These are phyloP conservation scores for Brachionichthys hirsutus DNA, from an alignment of 2,113 vertebrate species.

Conservation along the genomic window DNA sequence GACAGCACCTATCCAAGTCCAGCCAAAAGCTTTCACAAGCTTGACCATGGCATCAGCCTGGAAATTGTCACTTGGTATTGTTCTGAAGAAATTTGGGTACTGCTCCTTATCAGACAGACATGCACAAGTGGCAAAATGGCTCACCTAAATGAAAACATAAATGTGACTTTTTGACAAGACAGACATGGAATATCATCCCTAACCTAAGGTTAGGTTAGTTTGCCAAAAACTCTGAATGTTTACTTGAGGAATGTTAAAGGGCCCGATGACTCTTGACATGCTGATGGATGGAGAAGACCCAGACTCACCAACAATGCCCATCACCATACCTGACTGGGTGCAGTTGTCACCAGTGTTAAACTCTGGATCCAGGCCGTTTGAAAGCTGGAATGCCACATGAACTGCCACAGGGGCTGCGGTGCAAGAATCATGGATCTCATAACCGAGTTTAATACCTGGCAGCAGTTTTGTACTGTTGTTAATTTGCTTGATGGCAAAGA, in stretches of 20 bases:
- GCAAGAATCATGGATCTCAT: constrained; percentile 77
- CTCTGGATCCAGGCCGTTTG: constrained; percentile 41
- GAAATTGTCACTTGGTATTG: constrained; percentile 76
- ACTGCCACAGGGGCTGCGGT: constrained; percentile 46
- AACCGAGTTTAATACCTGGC: constrained; percentile 77
- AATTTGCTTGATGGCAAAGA: constrained; percentile 79
- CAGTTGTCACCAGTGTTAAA: constrained; percentile 23
- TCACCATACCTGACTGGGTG: constrained; percentile 34
- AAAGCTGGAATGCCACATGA: constrained; percentile 60
- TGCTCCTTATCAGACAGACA: constrained; percentile 73
- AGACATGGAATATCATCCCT: no score
- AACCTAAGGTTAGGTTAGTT: fast-evolving
- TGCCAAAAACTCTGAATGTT: not conserved
- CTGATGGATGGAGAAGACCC: constrained; percentile 71
- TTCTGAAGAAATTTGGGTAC: constrained; percentile 73
- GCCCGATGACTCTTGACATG: constrained; percentile 58
- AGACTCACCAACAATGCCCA: constrained; percentile 65
- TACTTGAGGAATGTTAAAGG: constrained; percentile 70
- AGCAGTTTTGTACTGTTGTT: constrained; percentile 70
- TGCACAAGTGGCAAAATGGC: constrained; percentile 72
- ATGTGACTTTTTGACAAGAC: not conserved
- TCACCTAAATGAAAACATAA: constrained; percentile 60
- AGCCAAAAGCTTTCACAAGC: constrained; percentile 72
- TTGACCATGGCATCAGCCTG: constrained; percentile 69
- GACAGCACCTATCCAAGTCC: constrained; percentile 78